Evolutionary conservation across 2,888 invertebrate genomes (phyloP).

Genomic region (Drymonia ruficornis): DNA sequence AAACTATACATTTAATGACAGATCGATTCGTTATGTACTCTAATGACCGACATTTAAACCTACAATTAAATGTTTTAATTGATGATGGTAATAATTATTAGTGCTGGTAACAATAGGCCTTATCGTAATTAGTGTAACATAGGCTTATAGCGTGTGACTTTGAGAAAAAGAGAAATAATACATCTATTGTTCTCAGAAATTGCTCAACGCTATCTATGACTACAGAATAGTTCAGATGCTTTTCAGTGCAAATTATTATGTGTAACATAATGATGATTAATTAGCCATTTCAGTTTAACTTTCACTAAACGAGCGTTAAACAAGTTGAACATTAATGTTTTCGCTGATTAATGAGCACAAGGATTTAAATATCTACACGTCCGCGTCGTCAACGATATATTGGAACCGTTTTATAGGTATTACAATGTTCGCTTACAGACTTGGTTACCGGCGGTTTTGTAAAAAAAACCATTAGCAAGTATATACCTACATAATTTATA

Average conservation of each 20-base stretch:
- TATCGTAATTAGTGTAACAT: background rate
- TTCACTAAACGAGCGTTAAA: slow-evolving; percentile 37
- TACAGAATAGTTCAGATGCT: background rate
- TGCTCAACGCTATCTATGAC: background rate
- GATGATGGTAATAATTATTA: background rate
- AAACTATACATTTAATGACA: slow-evolving; percentile 5
- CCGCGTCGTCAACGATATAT: background rate
- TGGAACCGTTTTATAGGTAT: slow-evolving; percentile 15
- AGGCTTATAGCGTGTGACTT: slow-evolving; percentile 1
- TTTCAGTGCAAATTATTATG: slow-evolving; percentile 4
- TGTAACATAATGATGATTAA: slow-evolving; percentile 47
- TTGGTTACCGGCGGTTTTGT: too few relatives aligned
- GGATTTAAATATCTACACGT: slow-evolving; percentile 6
- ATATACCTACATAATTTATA: too few relatives aligned
- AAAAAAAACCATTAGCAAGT: too few relatives aligned
- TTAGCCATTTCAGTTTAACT: slow-evolving; percentile 40
- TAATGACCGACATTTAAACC: slow-evolving; percentile 7
- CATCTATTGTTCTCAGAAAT: slow-evolving; percentile 27
- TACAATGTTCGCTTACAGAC: slow-evolving; percentile 1
- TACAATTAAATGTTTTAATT: slow-evolving; percentile 8
- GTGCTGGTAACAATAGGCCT: slow-evolving; percentile 1
- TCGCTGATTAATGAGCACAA: background rate
- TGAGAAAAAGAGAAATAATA: background rate
- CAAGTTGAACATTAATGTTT: slow-evolving; percentile 1
- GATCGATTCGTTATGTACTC: too few relatives aligned